Evolutionary conservation across 2,888 invertebrate species (phyloP).

Genomic region (Andrena dorsata): DNA sequence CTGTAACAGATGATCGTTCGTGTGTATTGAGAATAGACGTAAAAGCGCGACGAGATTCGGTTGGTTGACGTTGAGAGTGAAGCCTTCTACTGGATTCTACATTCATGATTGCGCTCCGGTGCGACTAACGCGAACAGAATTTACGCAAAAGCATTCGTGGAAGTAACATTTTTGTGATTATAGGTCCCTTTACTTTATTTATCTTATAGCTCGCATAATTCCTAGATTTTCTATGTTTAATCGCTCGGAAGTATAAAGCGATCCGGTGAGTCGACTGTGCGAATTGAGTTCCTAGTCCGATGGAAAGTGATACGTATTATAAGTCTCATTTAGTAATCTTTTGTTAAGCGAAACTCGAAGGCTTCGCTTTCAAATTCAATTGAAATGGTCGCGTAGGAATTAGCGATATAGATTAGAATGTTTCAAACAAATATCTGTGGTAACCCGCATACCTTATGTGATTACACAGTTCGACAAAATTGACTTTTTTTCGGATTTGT

Average conservation of each 20-base stretch:
- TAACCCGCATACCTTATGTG: conserved; percentile 78
- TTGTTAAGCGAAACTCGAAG: conserved; percentile 70
- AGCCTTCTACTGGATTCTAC: conserved; percentile 69
- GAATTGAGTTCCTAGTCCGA: conserved; percentile 83
- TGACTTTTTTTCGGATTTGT: no score
- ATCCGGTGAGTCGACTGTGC: conserved; percentile 58
- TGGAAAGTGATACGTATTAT: conserved; percentile 80
- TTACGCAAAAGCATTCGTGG: conserved; percentile 26
- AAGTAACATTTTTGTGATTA: conserved; percentile 38
- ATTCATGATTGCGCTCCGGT: conserved; percentile 35
- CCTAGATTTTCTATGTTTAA: conserved; percentile 42
- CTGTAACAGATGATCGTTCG: conserved; percentile 66
- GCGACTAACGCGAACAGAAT: conserved; percentile 2
- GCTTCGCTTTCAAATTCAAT: conserved; percentile 76
- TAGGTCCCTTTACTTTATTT: conserved; percentile 64
- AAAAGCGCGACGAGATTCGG: conserved; percentile 40
- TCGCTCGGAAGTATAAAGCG: conserved; percentile 34
- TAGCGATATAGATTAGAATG: conserved; percentile 66
- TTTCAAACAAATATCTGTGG: conserved; percentile 72
- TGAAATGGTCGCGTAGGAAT: conserved; percentile 72
- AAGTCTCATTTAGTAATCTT: conserved; percentile 72
- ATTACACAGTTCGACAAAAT: conserved; percentile 51
- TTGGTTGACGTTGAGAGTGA: conserved; percentile 73
- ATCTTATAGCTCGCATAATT: conserved; percentile 58
- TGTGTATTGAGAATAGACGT: conserved; percentile 54